Conservation (phyloP, 2,888 invertebrate genomes). For the Eustalomyia histrio region DNA sequence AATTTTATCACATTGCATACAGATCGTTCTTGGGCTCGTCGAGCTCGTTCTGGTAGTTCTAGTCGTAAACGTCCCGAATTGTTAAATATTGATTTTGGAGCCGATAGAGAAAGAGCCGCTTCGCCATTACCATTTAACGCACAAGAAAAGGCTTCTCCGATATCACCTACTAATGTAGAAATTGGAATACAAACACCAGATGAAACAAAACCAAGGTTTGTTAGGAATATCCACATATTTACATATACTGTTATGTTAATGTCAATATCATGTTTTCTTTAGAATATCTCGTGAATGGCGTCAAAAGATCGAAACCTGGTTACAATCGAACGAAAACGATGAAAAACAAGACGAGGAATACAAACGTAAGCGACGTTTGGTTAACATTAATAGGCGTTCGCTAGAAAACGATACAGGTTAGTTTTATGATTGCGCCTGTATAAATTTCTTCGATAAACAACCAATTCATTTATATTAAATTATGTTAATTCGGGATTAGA, state of each 20-base stretch:
- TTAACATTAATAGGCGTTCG: slow-evolving; percentile 86
- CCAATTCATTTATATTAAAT: too few relatives aligned
- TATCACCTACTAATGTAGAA: slow-evolving; percentile 68
- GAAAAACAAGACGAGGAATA: slow-evolving; percentile 87
- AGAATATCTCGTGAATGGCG: slow-evolving; percentile 87
- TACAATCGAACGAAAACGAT: slow-evolving; percentile 91
- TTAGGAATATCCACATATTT: slow-evolving; percentile 63
- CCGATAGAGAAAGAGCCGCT: slow-evolving; percentile 86
- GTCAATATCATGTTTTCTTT: not conserved
- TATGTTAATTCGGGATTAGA: too few relatives aligned
- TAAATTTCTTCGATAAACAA: too few relatives aligned
- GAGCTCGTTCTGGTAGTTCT: slow-evolving; percentile 85
- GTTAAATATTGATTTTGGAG: slow-evolving; percentile 85
- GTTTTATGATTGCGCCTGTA: too few relatives aligned
- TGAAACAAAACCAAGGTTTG: slow-evolving; percentile 82
- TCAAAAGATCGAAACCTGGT: slow-evolving; percentile 95
- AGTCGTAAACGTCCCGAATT: slow-evolving; percentile 89
- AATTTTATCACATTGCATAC: not conserved
- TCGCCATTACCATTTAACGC: slow-evolving; percentile 84
- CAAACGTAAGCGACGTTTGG: slow-evolving; percentile 84
- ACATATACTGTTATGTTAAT: not conserved
- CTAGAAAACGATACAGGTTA: slow-evolving; percentile 92
- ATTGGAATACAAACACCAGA: slow-evolving; percentile 73
- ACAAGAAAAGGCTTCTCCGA: slow-evolving; percentile 74
- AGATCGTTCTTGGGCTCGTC: slow-evolving; percentile 94